Percentiles rank a stretch among this genome's conserved stretches.
phyloP scores from a whole-genome alignment of 2,888 invertebrate species.

The Lumbricus terrestris region DNA sequence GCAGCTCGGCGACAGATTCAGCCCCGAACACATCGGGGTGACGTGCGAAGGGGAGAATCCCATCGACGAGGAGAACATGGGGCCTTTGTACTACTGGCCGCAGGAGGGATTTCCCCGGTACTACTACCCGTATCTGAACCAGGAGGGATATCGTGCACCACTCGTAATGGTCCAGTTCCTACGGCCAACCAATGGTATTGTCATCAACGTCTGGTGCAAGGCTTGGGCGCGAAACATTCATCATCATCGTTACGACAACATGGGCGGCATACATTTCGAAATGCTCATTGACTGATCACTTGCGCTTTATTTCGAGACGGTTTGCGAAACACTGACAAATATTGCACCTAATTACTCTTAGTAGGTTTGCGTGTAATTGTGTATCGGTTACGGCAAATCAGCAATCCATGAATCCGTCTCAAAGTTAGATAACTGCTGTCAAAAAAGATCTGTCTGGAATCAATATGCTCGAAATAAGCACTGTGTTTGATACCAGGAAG shows the following conservation, averaged over 20 bases:
- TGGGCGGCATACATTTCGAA: conserved; percentile 92
- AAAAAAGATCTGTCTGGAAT: background rate
- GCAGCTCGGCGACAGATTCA: conserved; percentile 56
- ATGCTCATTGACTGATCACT: conserved; percentile 79
- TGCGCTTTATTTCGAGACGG: background rate
- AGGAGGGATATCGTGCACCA: conserved; percentile 60
- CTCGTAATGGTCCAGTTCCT: conserved; percentile 61
- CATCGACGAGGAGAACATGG: conserved; percentile 76
- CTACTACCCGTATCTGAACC: conserved; percentile 62
- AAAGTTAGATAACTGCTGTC: background rate
- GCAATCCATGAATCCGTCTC: background rate
- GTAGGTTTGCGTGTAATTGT: background rate
- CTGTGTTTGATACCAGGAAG: background rate
- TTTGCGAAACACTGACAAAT: background rate
- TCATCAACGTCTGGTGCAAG: conserved; percentile 61
- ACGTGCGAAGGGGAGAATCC: conserved; percentile 81
- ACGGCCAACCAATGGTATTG: conserved; percentile 55
- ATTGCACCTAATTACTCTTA: background rate
- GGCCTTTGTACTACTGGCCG: conserved; percentile 75
- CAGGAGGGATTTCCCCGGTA: conserved; percentile 68
- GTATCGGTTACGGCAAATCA: background rate
- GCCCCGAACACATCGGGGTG: conserved; percentile 72
- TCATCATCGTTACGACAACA: conserved; percentile 82
- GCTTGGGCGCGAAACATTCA: conserved; percentile 46
- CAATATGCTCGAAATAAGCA: background rate